Base-by-base conservation (phyloP, 2,888 invertebrate species). In the Drosophila nigricruria region DNA sequence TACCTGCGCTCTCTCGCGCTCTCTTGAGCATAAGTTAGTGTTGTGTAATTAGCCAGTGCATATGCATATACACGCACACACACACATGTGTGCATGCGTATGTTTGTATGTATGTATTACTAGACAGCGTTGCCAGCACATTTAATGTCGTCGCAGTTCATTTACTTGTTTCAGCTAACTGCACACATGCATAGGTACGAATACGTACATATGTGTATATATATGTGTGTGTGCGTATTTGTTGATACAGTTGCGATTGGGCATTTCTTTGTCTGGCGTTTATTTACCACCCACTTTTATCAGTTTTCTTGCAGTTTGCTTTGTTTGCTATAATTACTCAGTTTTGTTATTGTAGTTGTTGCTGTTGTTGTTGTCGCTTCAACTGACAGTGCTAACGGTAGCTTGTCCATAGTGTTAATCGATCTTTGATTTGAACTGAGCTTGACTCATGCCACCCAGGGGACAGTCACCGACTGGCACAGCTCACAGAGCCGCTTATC, bases 221-320 rank as follows among this genome's bases (percentile, higher is more conserved):
- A 20, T 27, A 4, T 68, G 23, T 43, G 16, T 32, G 34, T 20
- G 25, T 50, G 27, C 20, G 34, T 50, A 47, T 59, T 58, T 73
- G 67, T 74, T 74, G 70, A 67, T 73, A 73, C 77, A 77, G 70
- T 62, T 77, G 77, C 54, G 67, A 66, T 70, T 76, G 56, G 49
- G 20, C 20, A 50, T 57, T 73, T 60, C 63, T 66, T 56, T 75
- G 67, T 63, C 47, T 52, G n/a, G 20, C 38, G 62, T 5, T 49
- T 30, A 49, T 49, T 57, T 36, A 27, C 70, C 67, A 77, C 59
- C 70, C 63, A 60, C 73, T 47, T 47, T 68, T 69, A 76, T 73
- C 69, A 65, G 49, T 49, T 68, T 68, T 65, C 61, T 64, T 52
- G 58, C 54, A 65, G n/a, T 42, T 75, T 47, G 58, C 70, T 58